These are phyloP conservation scores for Acronicta aceris DNA, from an alignment of 2,888 invertebrate species.

Conservation along the genomic window DNA sequence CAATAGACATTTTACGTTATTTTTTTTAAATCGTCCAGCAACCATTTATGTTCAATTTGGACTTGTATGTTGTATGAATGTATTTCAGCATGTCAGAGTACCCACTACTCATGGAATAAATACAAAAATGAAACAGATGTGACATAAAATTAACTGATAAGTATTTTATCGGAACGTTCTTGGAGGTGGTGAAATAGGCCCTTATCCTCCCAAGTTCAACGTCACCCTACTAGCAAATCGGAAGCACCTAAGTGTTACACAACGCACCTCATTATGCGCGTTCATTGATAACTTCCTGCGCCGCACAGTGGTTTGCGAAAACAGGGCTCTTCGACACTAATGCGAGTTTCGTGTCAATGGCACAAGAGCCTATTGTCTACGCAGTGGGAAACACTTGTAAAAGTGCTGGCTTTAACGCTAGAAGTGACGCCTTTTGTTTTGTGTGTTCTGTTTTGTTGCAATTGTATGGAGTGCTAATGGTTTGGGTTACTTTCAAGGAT, in stretches of 20 bases:
- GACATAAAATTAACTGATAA: too few species aligned
- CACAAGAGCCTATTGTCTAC: conserved; percentile 49
- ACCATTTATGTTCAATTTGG: too few species aligned
- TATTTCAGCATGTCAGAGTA: too few species aligned
- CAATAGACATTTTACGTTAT: too few species aligned
- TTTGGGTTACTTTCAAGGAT: conserved; percentile 9
- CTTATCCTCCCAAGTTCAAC: too few species aligned
- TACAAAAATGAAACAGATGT: too few species aligned
- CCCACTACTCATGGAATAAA: too few species aligned
- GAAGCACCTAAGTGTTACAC: conserved; percentile 80
- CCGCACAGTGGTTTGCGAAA: conserved; percentile 48
- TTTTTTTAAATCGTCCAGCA: too few species aligned
- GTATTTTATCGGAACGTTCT: too few species aligned
- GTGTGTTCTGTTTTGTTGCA: conserved; percentile 14
- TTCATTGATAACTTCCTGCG: conserved; percentile 78
- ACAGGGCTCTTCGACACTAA: conserved; percentile 60
- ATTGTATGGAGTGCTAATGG: conserved; percentile 31
- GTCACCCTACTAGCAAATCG: conserved; percentile 71
- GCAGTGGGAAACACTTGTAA: conserved; percentile 51
- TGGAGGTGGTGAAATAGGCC: too few species aligned
- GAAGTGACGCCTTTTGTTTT: conserved; percentile 29
- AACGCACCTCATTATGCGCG: conserved; percentile 80
- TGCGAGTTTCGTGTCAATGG: conserved; percentile 69
- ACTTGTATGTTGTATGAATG: too few species aligned
- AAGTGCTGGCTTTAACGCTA: conserved; percentile 12